Evolutionary conservation across 2,888 invertebrate genomes (phyloP), one percentile per base, ranked within the genome.

Genomic region (Drosophila mayaguana): DNA sequence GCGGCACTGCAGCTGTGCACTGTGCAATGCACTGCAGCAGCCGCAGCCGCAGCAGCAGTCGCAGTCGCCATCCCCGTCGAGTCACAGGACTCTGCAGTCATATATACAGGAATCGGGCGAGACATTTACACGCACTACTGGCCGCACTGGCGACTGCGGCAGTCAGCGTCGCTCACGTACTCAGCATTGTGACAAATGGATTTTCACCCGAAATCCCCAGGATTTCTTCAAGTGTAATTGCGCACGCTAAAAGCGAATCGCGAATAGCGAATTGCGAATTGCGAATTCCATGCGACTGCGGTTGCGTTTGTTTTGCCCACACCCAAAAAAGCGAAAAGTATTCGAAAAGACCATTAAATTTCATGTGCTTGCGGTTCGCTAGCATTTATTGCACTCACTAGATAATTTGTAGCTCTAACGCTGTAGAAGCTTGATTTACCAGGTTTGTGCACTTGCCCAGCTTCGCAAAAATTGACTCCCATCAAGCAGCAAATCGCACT

Each of bases 161-260:
- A 76, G 69, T 65, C 84, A 81, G 75, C 77, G 80, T 68, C 73
- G 78, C 80, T 86, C 87, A 88, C 88, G 87, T 88, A 87, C 79
- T 88, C 78, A 75, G 80, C 85, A 89, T 88, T 89, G 90, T 90
- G 89, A 91, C 87, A 90, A 91, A 90, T 85, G 83, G 87, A 87
- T 88, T 86, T 90, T 79, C 83, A 78, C 87, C 83, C 77, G 81
- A 80, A 88, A 87, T 87, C 87, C 88, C 79, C 68, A 61, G 86
- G 87, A 87, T 87, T 87, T 88, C 89, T 87, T 87, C 81, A 86
- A 87, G 82, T 87, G 88, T 86, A 86, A 86, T 86, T 87, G 84
- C 79, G 80, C 80, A 78, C 84, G 76, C 83, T 82, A 79, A 86
- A 83, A 86, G 86, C 76, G 83, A 53, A 36, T 56, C 42, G 55